Evolutionary conservation across 2,888 invertebrate genomes (phyloP), one percentile per base, ranked within the genome.

Genomic region (Mesopsocus fuscifrons): DNA sequence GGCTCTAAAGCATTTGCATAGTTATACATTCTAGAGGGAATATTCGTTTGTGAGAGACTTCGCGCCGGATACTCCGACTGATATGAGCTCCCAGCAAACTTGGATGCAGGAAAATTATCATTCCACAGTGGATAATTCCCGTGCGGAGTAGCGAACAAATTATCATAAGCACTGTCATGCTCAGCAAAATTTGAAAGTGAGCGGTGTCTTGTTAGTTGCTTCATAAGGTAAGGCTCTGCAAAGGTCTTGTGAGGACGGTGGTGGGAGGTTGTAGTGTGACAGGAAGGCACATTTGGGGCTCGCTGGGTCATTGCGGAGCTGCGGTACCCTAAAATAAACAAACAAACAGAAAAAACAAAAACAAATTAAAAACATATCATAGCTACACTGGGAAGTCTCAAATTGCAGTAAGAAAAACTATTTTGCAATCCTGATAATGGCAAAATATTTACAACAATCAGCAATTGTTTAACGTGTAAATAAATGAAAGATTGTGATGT

Each of bases 321-420:
- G 33, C 33, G 33, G 33, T 33, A 33, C 15, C 33, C 33, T 33
- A 33, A 5, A 33, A 33, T 16, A 33, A 33, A n/a, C n/a, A n/a
- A n/a, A n/a, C 33, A 33, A 33, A 33, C 15, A 15, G 15, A 9
- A 33, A 33, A 16, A 33, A 16, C 33, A 33, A 33, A 33, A 33
- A 33, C n/a, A 30, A 30, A 30, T 11, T 30, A 30, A 30, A 30
- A 30, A n/a, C 9, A 30, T n/a, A 30, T 30, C 9, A 30, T 30
- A 30, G n/a, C n/a, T 11, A 30, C n/a, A n/a, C 9, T 30, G 30
- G 30, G 9, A 30, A 30, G n/a, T n/a, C n/a, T n/a, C n/a, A n/a
- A n/a, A n/a, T n/a, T n/a, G n/a, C n/a, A n/a, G n/a, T n/a, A n/a
- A n/a, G n/a, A n/a, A n/a, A n/a, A n/a, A n/a, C n/a, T n/a, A n/a